Base-by-base conservation (phyloP, 2,113 vertebrate species). In the Clarias batrachus region DNA sequence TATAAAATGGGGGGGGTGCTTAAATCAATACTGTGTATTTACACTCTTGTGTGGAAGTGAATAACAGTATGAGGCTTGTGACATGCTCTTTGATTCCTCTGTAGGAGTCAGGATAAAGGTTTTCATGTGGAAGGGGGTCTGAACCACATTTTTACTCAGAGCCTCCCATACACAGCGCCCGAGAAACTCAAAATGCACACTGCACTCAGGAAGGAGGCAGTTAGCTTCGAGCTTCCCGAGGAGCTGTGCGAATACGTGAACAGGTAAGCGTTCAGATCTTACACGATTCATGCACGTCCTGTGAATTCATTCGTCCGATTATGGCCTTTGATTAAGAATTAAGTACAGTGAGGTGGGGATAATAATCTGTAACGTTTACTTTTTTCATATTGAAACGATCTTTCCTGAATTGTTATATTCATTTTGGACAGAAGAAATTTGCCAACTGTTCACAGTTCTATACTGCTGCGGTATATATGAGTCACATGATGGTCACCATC, bases 51-150 rank as follows among this genome's bases (percentile, higher is more conserved):
- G 1, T n/a, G 17, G 13, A 17, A 54, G 23, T 54, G 5, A 77
- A 27, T 17, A 56, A 27, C 25, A 27, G 48, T 23, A n/a, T 16
- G 63, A 33, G 19, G 48, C 30, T 65, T 5, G 62, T 70, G 17
- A 63, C 56, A 84, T 63, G 3, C 57, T 73, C 1, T 74, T 30
- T 2, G 76, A 74, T 60, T 62, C 79, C 23, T 70, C 88, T 91
- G 54, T 93, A 99, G 98, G 95, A 99, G 97, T 91, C 97, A 98
- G 91, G 96, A 98, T 93, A 99, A 98, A 89, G 93, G 96, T 23
- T 99, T 99, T 92, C 93, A 94, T 71, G 85, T 97, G 8, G 95
- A 96, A 88, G 97, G 96, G 60, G 96, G 96, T 84, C 89, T 98
- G 92, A 96, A 95, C 82, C 96, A 99, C 62, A 17, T 98, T 87